Conservation (phyloP, 2,888 invertebrate genomes). For the Ceraclea dissimilis region DNA sequence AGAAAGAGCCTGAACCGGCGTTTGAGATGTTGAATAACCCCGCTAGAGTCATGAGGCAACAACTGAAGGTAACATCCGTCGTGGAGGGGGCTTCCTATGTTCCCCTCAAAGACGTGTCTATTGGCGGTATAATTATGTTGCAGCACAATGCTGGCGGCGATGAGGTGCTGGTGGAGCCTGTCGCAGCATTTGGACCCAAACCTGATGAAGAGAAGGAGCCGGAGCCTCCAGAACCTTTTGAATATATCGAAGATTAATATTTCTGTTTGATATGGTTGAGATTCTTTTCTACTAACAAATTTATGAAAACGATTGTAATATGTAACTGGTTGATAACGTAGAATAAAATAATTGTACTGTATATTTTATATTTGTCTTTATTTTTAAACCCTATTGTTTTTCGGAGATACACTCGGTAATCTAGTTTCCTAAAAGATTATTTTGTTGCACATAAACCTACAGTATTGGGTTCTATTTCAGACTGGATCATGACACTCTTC, state of each 20-base stretch:
- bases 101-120: constrained; percentile 85
- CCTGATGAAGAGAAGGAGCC: constrained; percentile 94
- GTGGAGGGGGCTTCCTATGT: constrained; percentile 74
- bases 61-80: constrained; percentile 69
- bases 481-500: too few relatives aligned
- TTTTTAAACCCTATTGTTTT: too few relatives aligned
- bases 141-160: constrained; percentile 74
- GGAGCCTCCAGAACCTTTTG: constrained; percentile 95
- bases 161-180: constrained; percentile 86
- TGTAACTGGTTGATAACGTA: constrained; percentile 6
- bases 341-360: constrained; percentile 9
- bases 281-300: constrained; percentile 15
- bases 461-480: too few relatives aligned
- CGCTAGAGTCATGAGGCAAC: constrained; percentile 88
- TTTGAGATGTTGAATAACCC: constrained; percentile 93
- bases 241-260: constrained; percentile 77
- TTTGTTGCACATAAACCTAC: too few relatives aligned
- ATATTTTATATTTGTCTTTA: not conserved
- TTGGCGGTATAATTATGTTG: constrained; percentile 95
- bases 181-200: constrained; percentile 84
- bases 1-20: constrained; percentile 85
- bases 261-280: not conserved
- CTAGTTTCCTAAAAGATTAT: too few relatives aligned
- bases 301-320: constrained; percentile 14
- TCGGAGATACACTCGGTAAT: too few relatives aligned